Evolutionary conservation across 2,888 invertebrate genomes (phyloP).

Genomic region (Trachelus tabidus): DNA sequence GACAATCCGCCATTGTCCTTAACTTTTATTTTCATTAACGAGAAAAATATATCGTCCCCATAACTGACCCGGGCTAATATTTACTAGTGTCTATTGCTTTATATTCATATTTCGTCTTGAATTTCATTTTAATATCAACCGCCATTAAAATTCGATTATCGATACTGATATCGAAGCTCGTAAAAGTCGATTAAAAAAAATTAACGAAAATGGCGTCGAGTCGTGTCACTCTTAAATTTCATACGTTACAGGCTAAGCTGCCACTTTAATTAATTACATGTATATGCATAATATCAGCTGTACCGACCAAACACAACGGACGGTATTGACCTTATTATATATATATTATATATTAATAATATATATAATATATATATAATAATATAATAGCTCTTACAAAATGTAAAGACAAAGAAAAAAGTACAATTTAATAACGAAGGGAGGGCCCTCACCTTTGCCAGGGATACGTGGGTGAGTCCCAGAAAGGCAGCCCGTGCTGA

Average conservation of each 20-base stretch:
- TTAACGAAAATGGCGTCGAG: neutral
- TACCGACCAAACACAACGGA: slow-evolving; percentile 19
- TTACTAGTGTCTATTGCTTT: too few species aligned
- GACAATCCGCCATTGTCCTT: too few species aligned
- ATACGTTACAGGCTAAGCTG: slow-evolving; percentile 27
- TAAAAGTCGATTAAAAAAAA: slow-evolving; percentile 16
- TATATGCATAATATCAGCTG: slow-evolving; percentile 26
- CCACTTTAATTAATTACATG: slow-evolving; percentile 30
- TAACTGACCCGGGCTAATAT: too few species aligned
- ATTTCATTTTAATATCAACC: too few species aligned
- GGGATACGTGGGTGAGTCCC: neutral
- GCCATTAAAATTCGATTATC: too few species aligned
- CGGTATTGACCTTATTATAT: slow-evolving; percentile 1
- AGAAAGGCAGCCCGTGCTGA: slow-evolving; percentile 1
- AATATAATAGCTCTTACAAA: slow-evolving; percentile 3
- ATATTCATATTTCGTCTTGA: too few species aligned
- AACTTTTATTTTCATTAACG: too few species aligned
- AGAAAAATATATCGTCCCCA: too few species aligned
- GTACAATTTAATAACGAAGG: neutral
- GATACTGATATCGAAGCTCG: neutral
- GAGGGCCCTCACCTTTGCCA: neutral
- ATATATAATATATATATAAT: neutral
- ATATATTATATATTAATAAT: neutral
- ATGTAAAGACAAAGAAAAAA: slow-evolving; percentile 12
- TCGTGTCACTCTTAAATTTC: slow-evolving; percentile 25